Base-by-base conservation (phyloP, 2,113 vertebrate genomes). In the Numida meleagris region DNA sequence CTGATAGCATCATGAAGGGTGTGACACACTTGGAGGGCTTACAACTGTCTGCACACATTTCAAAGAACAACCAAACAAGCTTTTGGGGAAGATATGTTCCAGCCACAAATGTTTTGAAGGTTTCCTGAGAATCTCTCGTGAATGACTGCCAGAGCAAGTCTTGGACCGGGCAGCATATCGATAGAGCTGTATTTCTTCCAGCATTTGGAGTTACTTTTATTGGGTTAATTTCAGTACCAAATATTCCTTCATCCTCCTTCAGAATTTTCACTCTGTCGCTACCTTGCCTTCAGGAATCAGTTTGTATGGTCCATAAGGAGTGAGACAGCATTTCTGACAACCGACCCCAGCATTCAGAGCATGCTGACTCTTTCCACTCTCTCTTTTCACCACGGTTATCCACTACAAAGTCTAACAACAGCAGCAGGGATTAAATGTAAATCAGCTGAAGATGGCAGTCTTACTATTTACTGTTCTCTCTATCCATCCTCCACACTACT, bases 31-130 rank as follows among this genome's bases (percentile, higher is more conserved):
- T 81, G 71, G 68, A 95, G 94, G 68, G 90, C 88, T 95, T 89
- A 3, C 36, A 45, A 93, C 88, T 95, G 94, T 97, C 95, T 95
- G 93, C 93, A 95, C 93, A 88, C 91, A 90, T 91, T 95, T 91
- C 72, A 81, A 65, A 77, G 87, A 81, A 82, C 68, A 93, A 91
- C 89, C 63, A 40, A 96, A 91, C 67, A 42, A 24, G 45, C 92
- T 89, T 85, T 88, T 77, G 46, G 83, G 51, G 72, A 76, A 95
- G 85, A 94, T 81, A 63, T 0, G 68, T 82, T 95, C 85, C 65
- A 91, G 75, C 65, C 91, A 93, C 89, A 96, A 96, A 97, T 97
- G 95, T 95, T 96, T 95, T 96, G 95, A 97, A 91, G 90, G 85
- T 61, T 93, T 93, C 73, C 57, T 48, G 85, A 96, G 76, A 95